Evolutionary conservation across 2,113 vertebrate genomes (phyloP), one percentile per base, ranked within the genome.

Genomic region (Pomatostomus ruficeps): DNA sequence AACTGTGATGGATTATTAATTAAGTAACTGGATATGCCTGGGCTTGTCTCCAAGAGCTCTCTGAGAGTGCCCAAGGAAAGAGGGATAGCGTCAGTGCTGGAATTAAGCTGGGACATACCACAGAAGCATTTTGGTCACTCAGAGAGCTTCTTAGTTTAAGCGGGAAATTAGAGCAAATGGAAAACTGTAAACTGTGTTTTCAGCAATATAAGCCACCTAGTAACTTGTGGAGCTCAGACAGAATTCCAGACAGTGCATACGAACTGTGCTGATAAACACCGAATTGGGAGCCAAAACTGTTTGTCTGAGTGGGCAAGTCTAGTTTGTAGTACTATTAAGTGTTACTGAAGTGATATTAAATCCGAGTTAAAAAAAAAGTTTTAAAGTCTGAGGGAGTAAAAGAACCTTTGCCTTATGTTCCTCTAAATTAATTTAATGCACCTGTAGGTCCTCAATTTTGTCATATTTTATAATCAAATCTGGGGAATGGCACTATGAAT

Each of bases 1-100:
- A 94, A 85, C 58, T 92, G 24, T 94, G 66, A 74, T 86, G 35
- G 80, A 89, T 93, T 94, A 91, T 89, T 93, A 82, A 96, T 92
- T 78, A 91, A 85, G 77, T 78, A 78, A 22, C 45, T 80, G 58
- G 25, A 46, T 88, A 52, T 91, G 62, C 24, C 67, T 67, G 43
- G 59, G 48, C 84, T 93, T 88, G 20, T 72, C 59, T 96, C 75
- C 81, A 91, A 62, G 88, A n/a, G n/a, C n/a, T n/a, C 38, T 80
- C 48, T 40, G 8, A 85, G 49, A 55, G 11, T 73, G 38, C 63
- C 33, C 62, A 92, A 74, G 59, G 67, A 93, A 85, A 68, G 33
- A 63, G 11, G 20, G 20, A 13, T 52, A 55, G 33, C 72, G 36
- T 72, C 42, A 62, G 29, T 94, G 63, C 83, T 91, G 54, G 10